These are phyloP conservation scores for Synergus itoensis DNA, from an alignment of 2,888 invertebrate species.

Conservation along the genomic window DNA sequence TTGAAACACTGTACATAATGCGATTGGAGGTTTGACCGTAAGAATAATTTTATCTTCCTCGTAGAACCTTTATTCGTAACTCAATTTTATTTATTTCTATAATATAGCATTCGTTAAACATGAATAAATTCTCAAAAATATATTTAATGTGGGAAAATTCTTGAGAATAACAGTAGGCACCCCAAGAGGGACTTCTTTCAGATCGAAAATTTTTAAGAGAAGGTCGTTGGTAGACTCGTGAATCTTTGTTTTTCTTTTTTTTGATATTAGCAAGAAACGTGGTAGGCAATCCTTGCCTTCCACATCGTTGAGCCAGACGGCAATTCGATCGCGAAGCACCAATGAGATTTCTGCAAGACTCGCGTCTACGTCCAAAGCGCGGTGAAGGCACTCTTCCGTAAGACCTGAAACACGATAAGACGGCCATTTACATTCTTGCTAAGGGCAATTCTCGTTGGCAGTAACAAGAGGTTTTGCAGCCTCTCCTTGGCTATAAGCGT, in stretches of 20 bases:
- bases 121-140: background rate
- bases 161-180: background rate
- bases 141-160: background rate
- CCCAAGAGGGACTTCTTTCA: background rate
- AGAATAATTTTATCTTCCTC: conserved; percentile 16
- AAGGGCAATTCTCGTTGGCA: conserved; percentile 67
- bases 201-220: background rate
- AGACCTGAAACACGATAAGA: conserved; percentile 65
- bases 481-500: conserved; percentile 46
- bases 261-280: conserved; percentile 49
- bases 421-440: conserved; percentile 70
- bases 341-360: conserved; percentile 63
- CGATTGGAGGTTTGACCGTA: conserved; percentile 19
- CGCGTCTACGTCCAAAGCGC: conserved; percentile 52
- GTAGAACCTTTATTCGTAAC: background rate
- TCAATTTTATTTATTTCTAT: background rate
- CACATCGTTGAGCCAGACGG: conserved; percentile 60
- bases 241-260: conserved; percentile 27
- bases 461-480: conserved; percentile 63
- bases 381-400: conserved; percentile 51
- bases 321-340: conserved; percentile 61
- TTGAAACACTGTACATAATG: conserved; percentile 24
- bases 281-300: conserved; percentile 58
- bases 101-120: background rate
- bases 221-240: background rate